phyloP scores from a whole-genome alignment of 2,113 vertebrate species.

The Rallus limicola region DNA sequence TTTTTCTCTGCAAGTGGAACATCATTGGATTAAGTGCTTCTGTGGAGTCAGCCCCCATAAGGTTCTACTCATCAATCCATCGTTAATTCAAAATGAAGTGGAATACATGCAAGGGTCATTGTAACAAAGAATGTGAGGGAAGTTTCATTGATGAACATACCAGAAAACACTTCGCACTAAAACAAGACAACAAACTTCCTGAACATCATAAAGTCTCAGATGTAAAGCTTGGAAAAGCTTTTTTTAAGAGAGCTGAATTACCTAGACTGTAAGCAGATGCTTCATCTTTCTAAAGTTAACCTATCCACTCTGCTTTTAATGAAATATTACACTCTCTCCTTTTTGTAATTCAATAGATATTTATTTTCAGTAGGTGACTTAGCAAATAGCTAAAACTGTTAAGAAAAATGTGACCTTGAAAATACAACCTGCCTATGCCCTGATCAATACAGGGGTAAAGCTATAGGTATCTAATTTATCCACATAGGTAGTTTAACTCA shows the following conservation, averaged over 20 bases:
- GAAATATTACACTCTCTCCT: background rate
- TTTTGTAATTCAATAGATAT: background rate
- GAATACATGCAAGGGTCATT: background rate
- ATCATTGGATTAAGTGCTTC: background rate
- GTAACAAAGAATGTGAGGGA: background rate
- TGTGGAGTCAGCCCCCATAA: background rate
- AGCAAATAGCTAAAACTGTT: background rate
- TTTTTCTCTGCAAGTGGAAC: background rate
- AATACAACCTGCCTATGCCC: background rate
- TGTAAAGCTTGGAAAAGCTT: background rate
- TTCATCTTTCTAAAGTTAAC: background rate
- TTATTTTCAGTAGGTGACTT: background rate
- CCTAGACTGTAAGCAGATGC: background rate
- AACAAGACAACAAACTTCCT: background rate
- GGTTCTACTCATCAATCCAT: background rate
- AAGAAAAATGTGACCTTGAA: background rate
- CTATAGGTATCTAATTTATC: background rate
- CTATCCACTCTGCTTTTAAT: background rate
- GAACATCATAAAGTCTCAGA: background rate
- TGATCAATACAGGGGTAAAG: conserved; percentile 1
- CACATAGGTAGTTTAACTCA: background rate
- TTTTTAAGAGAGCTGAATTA: background rate
- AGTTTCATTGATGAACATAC: background rate
- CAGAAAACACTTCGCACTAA: background rate
- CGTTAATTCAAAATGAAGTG: background rate